phyloP scores from a whole-genome alignment of 2,113 vertebrate genomes.

The Ophthalmotilapia sp. region DNA sequence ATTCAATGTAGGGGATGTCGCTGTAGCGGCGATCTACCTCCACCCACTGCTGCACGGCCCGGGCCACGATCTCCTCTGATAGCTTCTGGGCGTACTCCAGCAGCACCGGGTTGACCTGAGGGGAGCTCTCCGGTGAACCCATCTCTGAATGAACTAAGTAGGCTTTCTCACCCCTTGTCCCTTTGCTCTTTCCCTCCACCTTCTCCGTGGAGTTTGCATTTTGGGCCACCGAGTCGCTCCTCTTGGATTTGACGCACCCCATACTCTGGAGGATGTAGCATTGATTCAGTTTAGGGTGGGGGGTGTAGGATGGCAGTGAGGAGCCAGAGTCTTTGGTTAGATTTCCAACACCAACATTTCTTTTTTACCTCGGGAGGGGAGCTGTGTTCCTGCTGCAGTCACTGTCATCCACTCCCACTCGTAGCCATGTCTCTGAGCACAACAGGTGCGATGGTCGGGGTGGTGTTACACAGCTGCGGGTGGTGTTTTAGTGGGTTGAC shows the following conservation, averaged over 20 bases:
- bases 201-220: constrained; percentile 57
- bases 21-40: constrained; percentile 83
- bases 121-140: constrained; percentile 23
- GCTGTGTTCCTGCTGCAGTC: background rate
- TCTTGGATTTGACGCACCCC: constrained; percentile 96
- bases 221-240: constrained; percentile 62
- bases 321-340: background rate
- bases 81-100: constrained; percentile 84
- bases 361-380: background rate
- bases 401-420: constrained; percentile 13
- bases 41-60: constrained; percentile 87
- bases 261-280: constrained; percentile 68
- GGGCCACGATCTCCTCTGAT: constrained; percentile 82
- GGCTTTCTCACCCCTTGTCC: constrained; percentile 59
- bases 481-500: background rate
- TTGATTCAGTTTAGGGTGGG: constrained; percentile 19
- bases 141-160: constrained; percentile 54
- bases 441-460: background rate
- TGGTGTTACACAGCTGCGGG: background rate
- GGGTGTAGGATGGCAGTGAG: background rate
- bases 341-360: background rate
- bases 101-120: constrained; percentile 59
- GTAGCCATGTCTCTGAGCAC: constrained; percentile 4
- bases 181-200: constrained; percentile 20
- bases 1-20: constrained; percentile 94